Evolutionary conservation across 2,113 vertebrate species (phyloP), one percentile per base, ranked within the genome.

Genomic region (Cyanoliseus patagonus): DNA sequence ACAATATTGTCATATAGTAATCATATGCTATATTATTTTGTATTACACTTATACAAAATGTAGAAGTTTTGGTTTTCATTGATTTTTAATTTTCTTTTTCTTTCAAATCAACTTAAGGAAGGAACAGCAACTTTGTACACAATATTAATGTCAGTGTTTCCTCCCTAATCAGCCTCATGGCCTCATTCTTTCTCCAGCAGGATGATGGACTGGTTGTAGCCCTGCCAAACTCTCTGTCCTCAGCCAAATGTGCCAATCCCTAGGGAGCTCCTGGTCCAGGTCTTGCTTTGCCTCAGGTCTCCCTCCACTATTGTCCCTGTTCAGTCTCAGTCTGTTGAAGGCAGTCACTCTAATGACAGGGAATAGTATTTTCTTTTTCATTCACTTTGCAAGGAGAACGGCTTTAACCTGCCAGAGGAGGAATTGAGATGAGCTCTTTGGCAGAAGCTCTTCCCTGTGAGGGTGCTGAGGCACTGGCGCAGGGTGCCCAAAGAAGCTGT

Each of bases 191-290:
- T 72, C 78, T 49, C 42, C 59, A 51, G 61, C n/a, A 66, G 61
- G 42, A 76, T 89, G 66, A 81, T 33, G 53, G 62, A 41, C 69
- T 37, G 22, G 19, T 47, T 74, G 46, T 33, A 90, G 17, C 46
- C 22, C 19, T 83, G 79, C 68, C 83, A 96, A 85, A 31, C 6
- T 55, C n/a, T 78, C 52, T 72, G 51, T 55, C 49, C 41, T 79
- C 57, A 67, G 80, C 91, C 90, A 92, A 89, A 95, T 78, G 35
- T 91, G 79, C 88, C 67, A 93, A 35, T 62, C 44, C 47, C 70
- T 88, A 35, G 51, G 84, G 95, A 86, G 51, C 13, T 82, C 57
- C 88, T 77, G 8, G 25, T 77, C 69, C 23, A 51, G n/a, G 53
- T 79, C 68, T 82, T 73, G 41, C 66, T 73, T 85, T 46, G 73